Evolutionary conservation across 1,140 invertebrate genomes (phyloP).

Genomic region (Cyclina sinensis): DNA sequence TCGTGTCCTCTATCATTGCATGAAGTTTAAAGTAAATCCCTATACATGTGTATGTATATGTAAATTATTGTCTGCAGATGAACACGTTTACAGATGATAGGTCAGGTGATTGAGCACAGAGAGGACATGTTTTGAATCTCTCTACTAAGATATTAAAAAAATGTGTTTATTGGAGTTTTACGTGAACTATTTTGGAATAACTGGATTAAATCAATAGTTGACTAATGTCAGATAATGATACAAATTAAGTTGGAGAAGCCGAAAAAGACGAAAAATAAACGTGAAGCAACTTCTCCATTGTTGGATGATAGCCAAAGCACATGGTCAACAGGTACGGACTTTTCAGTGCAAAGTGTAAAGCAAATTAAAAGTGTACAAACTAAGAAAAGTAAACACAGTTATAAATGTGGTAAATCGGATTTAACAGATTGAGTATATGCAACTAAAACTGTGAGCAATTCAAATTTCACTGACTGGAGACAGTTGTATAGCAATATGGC

Average conservation of each 20-base stretch:
- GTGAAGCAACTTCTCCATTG: constrained; percentile 34
- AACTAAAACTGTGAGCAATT: background rate
- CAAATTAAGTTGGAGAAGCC: background rate
- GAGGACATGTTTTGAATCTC: background rate
- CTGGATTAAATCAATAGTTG: background rate
- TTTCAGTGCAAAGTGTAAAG: constrained; percentile 13
- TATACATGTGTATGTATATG: too few species aligned
- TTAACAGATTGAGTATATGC: too few species aligned
- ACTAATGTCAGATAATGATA: background rate
- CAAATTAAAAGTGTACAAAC: background rate
- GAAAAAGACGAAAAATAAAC: constrained; percentile 29
- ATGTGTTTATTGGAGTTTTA: background rate
- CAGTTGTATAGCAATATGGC: background rate
- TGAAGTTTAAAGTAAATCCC: too few species aligned
- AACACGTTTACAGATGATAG: too few species aligned
- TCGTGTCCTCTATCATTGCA: too few species aligned
- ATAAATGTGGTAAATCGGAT: background rate
- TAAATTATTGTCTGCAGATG: too few species aligned
- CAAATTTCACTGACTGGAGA: background rate
- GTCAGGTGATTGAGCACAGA: background rate
- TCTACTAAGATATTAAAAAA: background rate
- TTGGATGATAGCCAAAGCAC: constrained; percentile 1
- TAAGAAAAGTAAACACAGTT: constrained; percentile 1
- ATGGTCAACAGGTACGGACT: background rate
- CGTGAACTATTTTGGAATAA: background rate